Base-by-base conservation (phyloP, 2,113 vertebrate genomes). In the Corythoichthys haematopterus region DNA sequence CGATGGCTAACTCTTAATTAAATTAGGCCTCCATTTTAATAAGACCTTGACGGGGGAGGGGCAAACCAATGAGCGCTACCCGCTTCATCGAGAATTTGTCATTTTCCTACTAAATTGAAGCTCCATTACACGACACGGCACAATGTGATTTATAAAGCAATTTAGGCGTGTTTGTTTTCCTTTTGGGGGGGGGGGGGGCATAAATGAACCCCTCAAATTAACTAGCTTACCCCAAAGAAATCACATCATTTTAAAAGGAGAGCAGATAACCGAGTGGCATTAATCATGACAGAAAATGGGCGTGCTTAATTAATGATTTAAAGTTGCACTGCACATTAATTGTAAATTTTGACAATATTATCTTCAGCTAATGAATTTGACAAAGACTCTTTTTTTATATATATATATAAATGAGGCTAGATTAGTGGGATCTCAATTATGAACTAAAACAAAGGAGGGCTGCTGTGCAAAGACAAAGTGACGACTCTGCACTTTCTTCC, bases 31-130 rank as follows among this genome's bases (percentile, higher is more conserved):
- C 87, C 85, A 94, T 95, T 53, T n/a, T 96, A 97, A 94, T 94
- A 93, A 95, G 93, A 95, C 94, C 91, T 94, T 94, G 93, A 86
- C 83, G 93, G 92, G 91, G 91, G 93, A 92, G 91, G 92, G 93
- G 93, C 93, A 93, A 94, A 98, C 96, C 93, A 94, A 97, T 95
- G 93, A 92, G 92, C 91, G 92, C 93, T 97, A 98, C 96, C 94
- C 94, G 91, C 91, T 93, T 93, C 94, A 98, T 98, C 97, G 90
- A 90, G 91, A 91, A 96, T 98, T 94, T 93, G 93, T 98, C 95
- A 95, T 94, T 94, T 95, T 92, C 61, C 11, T 92, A 85, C 89
- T 83, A 87, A 90, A 89, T 88, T 83, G 67, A 74, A 74, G 71
- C 75, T 84, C 92, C 90, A 92, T 93, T 92, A 90, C 80, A 87